Base-by-base conservation (phyloP, 2,888 invertebrate species). In the Aelia acuminata region DNA sequence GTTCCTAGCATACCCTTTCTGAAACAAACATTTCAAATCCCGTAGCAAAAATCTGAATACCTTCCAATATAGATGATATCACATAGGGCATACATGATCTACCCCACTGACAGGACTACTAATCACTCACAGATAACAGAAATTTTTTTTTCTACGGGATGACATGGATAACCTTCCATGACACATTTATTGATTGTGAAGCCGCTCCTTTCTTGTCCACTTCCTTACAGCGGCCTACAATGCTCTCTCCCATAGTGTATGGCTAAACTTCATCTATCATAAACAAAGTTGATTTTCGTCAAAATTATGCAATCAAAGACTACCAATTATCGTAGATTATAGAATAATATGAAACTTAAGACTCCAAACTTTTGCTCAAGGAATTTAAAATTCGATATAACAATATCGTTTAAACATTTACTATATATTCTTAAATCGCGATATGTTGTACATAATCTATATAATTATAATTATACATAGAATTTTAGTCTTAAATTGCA, bases 141-240 rank as follows among this genome's bases (percentile, higher is more conserved):
- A 39, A 39, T 20, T 39, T 75, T 80, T 80, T 80, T 80, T 80
- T 80, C 80, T 31, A 80, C 4, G 43, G 4, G 43, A 80, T n/a
- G 43, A 80, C 80, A 80, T 43, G 22, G 80, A 80, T 43, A 80
- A 3, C 43, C 80, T 31, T 3, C 39, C 80, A 20, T 22, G 22
- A 80, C 80, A 80, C 43, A 80, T 43, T 80, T 80, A 80, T 80
- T 43, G 80, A 80, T 80, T 13, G 43, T 80, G 80, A 80, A 22
- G 7, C 43, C 39, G 43, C n/a, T n/a, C n/a, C 80, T 80, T 80
- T 80, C 80, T 80, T 11, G 22, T 43, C 22, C 43, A 43, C 80
- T 80, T 22, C 22, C 39, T 35, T 35, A 39, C 80, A 43, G 43
- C 10, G 43, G 43, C 43, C 43, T 20, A 39, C 35, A 75, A 75